Conservation (phyloP, 1,140 invertebrate genomes). For the Delia radicum region DNA sequence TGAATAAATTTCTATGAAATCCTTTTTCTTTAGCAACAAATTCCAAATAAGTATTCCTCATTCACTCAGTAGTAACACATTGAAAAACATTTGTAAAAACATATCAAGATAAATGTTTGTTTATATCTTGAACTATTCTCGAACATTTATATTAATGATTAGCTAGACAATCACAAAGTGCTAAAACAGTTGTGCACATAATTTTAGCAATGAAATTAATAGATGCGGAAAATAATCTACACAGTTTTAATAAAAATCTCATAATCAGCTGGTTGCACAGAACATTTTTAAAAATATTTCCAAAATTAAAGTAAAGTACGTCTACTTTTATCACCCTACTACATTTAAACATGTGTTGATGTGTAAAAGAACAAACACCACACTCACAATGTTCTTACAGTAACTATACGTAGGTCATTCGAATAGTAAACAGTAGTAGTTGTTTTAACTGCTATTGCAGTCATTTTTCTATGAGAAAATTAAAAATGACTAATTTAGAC, state of each 20-base stretch:
- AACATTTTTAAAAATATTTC: too few species aligned
- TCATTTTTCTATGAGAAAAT: too few species aligned
- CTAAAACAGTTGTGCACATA: neutral
- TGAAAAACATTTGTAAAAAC: neutral
- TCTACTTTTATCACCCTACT: too few species aligned
- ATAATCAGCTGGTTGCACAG: too few species aligned
- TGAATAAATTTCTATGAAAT: conserved; percentile 12
- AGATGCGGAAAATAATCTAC: too few species aligned
- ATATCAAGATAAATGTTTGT: neutral
- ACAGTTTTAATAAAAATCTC: too few species aligned
- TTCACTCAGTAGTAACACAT: neutral
- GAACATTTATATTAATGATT: neutral
- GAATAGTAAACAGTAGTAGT: too few species aligned
- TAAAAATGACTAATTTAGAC: too few species aligned
- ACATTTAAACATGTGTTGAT: neutral
- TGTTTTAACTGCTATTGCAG: too few species aligned
- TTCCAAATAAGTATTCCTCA: neutral
- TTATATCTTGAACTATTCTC: neutral
- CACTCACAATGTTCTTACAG: too few species aligned
- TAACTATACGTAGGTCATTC: too few species aligned
- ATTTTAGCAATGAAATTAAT: neutral
- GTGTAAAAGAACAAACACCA: neutral
- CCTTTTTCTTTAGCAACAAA: neutral
- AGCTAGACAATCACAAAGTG: neutral
- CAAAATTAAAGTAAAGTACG: too few species aligned